Base-by-base conservation (phyloP, 2,113 vertebrate species). In the Triplophysa rosa region DNA sequence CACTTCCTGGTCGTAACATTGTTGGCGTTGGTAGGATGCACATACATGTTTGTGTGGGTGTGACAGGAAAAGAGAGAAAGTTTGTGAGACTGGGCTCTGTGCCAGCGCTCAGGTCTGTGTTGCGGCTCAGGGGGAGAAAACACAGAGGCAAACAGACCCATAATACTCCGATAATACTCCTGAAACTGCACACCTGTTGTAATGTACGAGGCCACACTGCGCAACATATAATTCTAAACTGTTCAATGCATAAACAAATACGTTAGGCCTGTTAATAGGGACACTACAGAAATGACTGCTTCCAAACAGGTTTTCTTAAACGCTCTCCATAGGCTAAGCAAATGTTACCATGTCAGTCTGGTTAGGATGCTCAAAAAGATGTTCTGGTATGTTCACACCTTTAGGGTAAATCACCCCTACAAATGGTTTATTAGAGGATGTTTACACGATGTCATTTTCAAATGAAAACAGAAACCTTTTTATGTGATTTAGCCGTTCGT, bases 151-250 rank as follows among this genome's bases (percentile, higher is more conserved):
- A 77, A 77, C 29, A 26, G 56, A 37, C 23, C 56, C 11, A 61
- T 69, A 79, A 79, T 69, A 9, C 68, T 21, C 49, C 14, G 21
- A 61, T 79, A 79, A 69, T 79, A 26, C 40, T 42, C 42, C 10
- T 21, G 14, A 54, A 70, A 70, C 23, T 54, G 49, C 68, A 70
- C 23, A 24, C 17, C 24, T 56, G 17, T 29, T 26, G 42, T 45
- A 33, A 26, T 47, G 13, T 17, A 59, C 56, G n/a, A 11, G 26
- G 9, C 40, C 67, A 58, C n/a, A 62, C 77, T 23, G 4, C 13
- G 40, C 23, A 61, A 61, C 45, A 24, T 14, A 62, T 10, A 62
- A 16, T 12, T 33, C 8, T 4, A 65, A 76, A 17, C 37, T 9
- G 56, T 49, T 49, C 14, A 11, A 73, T 26, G 1, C 10, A 45